Percentiles rank a stretch among this genome's conserved stretches.
phyloP scores from a whole-genome alignment of 2,113 vertebrate genomes.

The Todiramphus chloris region DNA sequence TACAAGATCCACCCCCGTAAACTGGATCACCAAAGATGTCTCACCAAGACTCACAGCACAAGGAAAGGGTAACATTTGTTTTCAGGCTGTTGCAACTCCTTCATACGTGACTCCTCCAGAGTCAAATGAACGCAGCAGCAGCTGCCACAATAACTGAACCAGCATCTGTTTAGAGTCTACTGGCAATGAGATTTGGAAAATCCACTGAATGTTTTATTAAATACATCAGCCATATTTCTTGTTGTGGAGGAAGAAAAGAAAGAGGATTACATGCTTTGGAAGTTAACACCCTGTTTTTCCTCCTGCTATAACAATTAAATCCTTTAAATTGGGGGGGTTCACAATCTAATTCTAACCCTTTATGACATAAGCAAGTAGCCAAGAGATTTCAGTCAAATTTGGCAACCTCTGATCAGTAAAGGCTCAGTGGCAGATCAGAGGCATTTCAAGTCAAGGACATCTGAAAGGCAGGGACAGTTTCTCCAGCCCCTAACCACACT shows the following conservation, averaged over 20 bases:
- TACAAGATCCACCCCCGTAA: not conserved
- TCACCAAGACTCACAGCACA: not conserved
- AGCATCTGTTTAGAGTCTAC: not conserved
- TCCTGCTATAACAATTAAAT: not conserved
- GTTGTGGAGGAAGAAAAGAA: not conserved
- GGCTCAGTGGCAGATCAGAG: not conserved
- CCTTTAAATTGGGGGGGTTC: not conserved
- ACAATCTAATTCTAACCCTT: not conserved
- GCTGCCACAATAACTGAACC: not conserved
- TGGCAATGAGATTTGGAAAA: not conserved
- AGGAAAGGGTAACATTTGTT: not conserved
- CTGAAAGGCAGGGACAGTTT: not conserved
- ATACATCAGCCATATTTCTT: not conserved
- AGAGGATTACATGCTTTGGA: not conserved
- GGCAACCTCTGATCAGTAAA: not conserved
- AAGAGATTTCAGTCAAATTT: not conserved
- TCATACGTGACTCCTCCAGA: not conserved
- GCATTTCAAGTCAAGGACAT: not conserved
- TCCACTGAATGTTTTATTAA: not conserved
- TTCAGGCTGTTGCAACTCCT: not conserved
- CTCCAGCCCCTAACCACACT: not conserved
- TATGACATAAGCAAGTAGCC: not conserved
- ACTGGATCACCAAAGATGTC: not conserved
- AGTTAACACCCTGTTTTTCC: not conserved
- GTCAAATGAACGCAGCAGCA: not conserved